A percentile compares a stretch with the other conserved stretches of the same genome.
These are phyloP conservation scores for Orchesellides sinensis DNA, from an alignment of 2,888 invertebrate species.

Conservation along the genomic window DNA sequence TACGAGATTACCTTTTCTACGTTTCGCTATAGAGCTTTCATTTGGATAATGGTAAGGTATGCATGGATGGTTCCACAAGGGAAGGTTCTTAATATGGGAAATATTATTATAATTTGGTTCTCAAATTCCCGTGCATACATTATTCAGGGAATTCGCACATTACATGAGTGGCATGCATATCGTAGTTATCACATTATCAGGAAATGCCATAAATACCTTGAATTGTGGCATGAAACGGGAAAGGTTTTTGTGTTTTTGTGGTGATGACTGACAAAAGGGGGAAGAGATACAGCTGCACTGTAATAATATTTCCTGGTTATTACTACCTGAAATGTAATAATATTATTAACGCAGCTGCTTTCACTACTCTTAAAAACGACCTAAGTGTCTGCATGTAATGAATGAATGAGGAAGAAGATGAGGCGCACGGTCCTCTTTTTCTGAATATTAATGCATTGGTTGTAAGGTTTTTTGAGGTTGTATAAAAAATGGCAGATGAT, in stretches of 20 bases:
- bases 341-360: constrained; percentile 32
- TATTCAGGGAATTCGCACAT: neutral
- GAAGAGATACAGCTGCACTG: neutral
- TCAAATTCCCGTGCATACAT: constrained; percentile 13
- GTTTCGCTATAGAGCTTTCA: neutral
- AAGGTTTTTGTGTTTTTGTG: constrained; percentile 10
- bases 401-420: no score
- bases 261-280: constrained; percentile 11
- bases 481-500: neutral
- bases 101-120: constrained; percentile 1
- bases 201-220: constrained; percentile 37
- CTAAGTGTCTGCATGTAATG: no score
- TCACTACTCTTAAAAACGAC: neutral
- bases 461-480: constrained; percentile 20
- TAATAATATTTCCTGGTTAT: constrained; percentile 15
- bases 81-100: neutral
- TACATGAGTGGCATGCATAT: constrained; percentile 2
- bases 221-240: constrained; percentile 5
- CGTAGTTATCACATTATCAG: constrained; percentile 20
- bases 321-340: constrained; percentile 19
- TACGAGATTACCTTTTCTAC: constrained; percentile 53
- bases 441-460: constrained; percentile 4
- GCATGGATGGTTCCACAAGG: neutral
- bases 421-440: no score
- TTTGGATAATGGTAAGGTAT: neutral